Conservation (phyloP, 2,888 invertebrate species). For the Epinotia ramella region DNA sequence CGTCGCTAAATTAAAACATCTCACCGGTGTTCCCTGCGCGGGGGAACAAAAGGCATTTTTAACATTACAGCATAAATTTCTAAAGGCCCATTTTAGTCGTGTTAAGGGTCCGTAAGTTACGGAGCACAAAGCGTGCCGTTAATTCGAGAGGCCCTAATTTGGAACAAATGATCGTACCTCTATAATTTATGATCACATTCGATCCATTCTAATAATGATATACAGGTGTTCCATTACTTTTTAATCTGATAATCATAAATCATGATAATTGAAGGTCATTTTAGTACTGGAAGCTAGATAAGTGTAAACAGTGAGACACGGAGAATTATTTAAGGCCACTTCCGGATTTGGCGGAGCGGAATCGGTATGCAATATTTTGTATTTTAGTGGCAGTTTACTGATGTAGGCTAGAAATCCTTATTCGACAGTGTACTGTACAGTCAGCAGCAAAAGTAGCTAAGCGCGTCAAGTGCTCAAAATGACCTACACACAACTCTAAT, state of each 20-base stretch:
- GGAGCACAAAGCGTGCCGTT: conserved; percentile 38
- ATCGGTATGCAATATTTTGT: no score
- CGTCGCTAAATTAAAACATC: conserved; percentile 12
- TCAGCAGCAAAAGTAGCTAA: no score
- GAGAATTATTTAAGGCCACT: background rate
- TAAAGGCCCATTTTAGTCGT: conserved; percentile 23
- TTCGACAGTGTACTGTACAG: no score
- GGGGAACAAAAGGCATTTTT: conserved; percentile 32
- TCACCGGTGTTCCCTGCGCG: conserved; percentile 4
- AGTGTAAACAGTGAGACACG: no score
- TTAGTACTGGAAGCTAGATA: background rate
- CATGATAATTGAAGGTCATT: background rate
- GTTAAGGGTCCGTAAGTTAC: conserved; percentile 42
- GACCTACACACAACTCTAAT: no score
- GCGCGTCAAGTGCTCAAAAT: no score
- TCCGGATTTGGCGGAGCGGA: no score
- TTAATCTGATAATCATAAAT: conserved; percentile 17
- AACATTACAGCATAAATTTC: conserved; percentile 30
- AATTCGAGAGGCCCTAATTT: conserved; percentile 43
- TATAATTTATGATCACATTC: conserved; percentile 37
- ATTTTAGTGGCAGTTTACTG: no score
- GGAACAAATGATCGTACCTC: conserved; percentile 41
- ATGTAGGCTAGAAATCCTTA: no score
- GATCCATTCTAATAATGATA: conserved; percentile 34
- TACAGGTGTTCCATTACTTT: conserved; percentile 21